These are phyloP conservation scores for Entomobrya multifasciata DNA, from an alignment of 2,888 invertebrate species.

Conservation along the genomic window DNA sequence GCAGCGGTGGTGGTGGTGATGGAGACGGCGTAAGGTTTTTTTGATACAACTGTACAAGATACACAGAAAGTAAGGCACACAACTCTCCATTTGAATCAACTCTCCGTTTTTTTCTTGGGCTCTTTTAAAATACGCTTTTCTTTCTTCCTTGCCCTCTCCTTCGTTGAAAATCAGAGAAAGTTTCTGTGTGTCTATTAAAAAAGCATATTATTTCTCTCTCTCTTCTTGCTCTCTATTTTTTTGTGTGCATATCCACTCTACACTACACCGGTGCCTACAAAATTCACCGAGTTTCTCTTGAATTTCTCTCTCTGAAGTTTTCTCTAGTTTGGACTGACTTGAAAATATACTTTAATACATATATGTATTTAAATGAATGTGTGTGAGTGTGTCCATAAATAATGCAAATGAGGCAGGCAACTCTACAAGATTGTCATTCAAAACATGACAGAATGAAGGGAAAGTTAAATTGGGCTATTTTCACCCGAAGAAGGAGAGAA, in stretches of 20 bases:
- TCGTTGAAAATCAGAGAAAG: not conserved
- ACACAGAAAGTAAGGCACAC: not conserved
- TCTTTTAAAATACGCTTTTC: no score
- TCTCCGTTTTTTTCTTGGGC: no score
- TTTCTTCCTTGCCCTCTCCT: not conserved
- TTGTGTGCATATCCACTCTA: not conserved
- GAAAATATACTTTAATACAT: no score
- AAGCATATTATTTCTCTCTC: slow-evolving; percentile 37
- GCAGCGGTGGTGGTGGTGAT: no score
- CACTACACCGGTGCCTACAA: not conserved
- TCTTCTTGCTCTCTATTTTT: slow-evolving; percentile 4
- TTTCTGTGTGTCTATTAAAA: slow-evolving; percentile 23
- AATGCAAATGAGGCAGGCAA: slow-evolving; percentile 72
- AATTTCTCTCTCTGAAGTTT: not conserved
- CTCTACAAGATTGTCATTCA: slow-evolving; percentile 67
- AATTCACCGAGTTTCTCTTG: no score
- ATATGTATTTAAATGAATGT: slow-evolving; percentile 3
- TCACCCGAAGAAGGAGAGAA: slow-evolving; percentile 55
- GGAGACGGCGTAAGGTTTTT: no score
- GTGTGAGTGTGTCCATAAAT: slow-evolving; percentile 62
- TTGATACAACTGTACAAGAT: no score
- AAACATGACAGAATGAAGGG: slow-evolving; percentile 63
- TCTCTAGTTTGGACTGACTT: no score
- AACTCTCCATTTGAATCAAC: no score
- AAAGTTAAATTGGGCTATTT: slow-evolving; percentile 73